Conservation (phyloP, 2,888 invertebrate genomes). For the Tenthredo livida region DNA sequence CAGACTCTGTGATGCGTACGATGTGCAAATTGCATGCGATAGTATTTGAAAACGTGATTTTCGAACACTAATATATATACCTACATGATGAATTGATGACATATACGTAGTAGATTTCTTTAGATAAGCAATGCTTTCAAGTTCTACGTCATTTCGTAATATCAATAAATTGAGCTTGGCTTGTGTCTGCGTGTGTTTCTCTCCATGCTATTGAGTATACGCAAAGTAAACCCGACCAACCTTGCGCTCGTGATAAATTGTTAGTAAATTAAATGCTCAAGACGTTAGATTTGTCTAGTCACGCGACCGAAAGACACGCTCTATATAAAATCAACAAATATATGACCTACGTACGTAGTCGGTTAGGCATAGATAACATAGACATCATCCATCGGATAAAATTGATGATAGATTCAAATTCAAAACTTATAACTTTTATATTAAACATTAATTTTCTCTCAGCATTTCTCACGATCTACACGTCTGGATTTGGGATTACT, state of each 20-base stretch:
- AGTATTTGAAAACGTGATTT: background rate
- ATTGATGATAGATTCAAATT: background rate
- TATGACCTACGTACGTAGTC: background rate
- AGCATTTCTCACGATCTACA: constrained; percentile 83
- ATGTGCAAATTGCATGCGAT: background rate
- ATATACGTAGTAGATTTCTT: background rate
- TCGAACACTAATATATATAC: background rate
- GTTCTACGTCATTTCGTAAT: background rate
- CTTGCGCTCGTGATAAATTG: background rate
- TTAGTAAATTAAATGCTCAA: background rate
- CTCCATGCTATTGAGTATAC: background rate
- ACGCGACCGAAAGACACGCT: constrained; percentile 10
- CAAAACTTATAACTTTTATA: background rate
- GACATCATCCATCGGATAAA: background rate
- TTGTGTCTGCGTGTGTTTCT: background rate
- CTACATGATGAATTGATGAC: background rate
- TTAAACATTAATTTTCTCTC: constrained; percentile 65
- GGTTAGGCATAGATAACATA: background rate
- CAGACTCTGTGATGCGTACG: background rate
- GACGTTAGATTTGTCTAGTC: constrained; percentile 30
- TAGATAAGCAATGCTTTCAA: background rate
- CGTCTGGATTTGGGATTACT: constrained; percentile 91
- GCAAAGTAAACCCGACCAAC: background rate
- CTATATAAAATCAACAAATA: background rate
- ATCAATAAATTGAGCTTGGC: background rate